Evolutionary conservation across 2,797 vertebrate genomes (phyloP).

Genomic region (Darevskia mixta): DNA sequence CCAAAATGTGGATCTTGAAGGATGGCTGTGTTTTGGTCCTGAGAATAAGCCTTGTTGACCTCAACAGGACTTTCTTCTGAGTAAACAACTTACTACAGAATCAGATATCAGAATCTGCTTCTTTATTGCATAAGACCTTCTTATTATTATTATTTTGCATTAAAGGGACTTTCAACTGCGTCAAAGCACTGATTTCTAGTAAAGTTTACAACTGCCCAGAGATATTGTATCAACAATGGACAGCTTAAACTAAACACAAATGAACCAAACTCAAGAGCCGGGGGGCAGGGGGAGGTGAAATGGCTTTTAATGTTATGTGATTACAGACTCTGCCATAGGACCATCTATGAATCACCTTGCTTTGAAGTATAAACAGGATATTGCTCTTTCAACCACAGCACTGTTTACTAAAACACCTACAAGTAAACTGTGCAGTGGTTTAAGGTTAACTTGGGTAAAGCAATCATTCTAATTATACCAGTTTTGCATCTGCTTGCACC

Average conservation of each 20-base stretch:
- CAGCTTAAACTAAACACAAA: constrained; percentile 72
- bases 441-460: constrained; percentile 57
- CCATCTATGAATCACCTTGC: constrained; percentile 53
- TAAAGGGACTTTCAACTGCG: constrained; percentile 64
- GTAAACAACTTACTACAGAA: background rate
- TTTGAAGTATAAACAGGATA: constrained; percentile 78
- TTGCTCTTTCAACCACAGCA: constrained; percentile 61
- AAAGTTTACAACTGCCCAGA: constrained; percentile 57
- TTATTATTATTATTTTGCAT: constrained; percentile 60
- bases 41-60: background rate
- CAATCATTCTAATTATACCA: background rate
- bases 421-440: constrained; percentile 54
- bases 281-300: constrained; percentile 31
- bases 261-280: constrained; percentile 65
- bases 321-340: constrained; percentile 50
- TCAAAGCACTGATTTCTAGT: constrained; percentile 74
- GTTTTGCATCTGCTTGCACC: background rate
- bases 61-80: background rate
- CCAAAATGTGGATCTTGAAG: too few relatives aligned
- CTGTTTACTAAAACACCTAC: constrained; percentile 73
- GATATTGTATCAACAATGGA: constrained; percentile 72
- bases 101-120: background rate
- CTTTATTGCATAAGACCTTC: constrained; percentile 34
- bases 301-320: constrained; percentile 69
- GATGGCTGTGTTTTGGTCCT: background rate